These are phyloP conservation scores for Sebastolobus alascanus DNA, from an alignment of 2,797 vertebrate species.

Conservation along the genomic window DNA sequence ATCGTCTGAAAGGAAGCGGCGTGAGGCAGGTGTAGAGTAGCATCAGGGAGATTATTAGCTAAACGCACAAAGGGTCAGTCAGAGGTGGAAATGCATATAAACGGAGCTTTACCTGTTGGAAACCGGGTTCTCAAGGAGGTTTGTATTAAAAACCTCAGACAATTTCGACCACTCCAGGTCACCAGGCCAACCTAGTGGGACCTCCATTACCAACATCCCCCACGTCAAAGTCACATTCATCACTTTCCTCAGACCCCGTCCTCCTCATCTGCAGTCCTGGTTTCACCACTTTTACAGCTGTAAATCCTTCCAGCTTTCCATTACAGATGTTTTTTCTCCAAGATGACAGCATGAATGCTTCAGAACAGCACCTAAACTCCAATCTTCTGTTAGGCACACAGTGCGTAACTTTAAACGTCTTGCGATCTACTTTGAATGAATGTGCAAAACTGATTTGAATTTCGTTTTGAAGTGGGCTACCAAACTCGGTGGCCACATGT, in stretches of 20 bases:
- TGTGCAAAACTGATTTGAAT: background rate
- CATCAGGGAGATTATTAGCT: constrained; percentile 50
- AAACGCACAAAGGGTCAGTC: constrained; percentile 39
- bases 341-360: background rate
- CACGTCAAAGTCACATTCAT: constrained; percentile 57
- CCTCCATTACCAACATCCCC: constrained; percentile 46
- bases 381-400: background rate
- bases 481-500: background rate
- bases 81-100: constrained; percentile 37
- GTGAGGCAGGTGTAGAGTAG: constrained; percentile 15
- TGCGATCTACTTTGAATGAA: background rate
- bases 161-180: constrained; percentile 38
- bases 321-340: background rate
- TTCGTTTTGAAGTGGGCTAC: background rate
- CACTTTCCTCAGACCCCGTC: constrained; percentile 1
- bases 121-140: constrained; percentile 19
- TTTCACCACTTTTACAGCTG: constrained; percentile 2
- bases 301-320: constrained; percentile 9
- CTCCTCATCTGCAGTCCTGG: constrained; percentile 8
- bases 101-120: constrained; percentile 29
- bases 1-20: constrained; percentile 16
- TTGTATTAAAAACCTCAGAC: constrained; percentile 32
- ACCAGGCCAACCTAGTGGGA: constrained; percentile 27
- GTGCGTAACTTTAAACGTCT: background rate
- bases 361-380: background rate